phyloP scores from a whole-genome alignment of 30 jellyfish, hydroid and myxozoan genomes.

The Mastigias papua region DNA sequence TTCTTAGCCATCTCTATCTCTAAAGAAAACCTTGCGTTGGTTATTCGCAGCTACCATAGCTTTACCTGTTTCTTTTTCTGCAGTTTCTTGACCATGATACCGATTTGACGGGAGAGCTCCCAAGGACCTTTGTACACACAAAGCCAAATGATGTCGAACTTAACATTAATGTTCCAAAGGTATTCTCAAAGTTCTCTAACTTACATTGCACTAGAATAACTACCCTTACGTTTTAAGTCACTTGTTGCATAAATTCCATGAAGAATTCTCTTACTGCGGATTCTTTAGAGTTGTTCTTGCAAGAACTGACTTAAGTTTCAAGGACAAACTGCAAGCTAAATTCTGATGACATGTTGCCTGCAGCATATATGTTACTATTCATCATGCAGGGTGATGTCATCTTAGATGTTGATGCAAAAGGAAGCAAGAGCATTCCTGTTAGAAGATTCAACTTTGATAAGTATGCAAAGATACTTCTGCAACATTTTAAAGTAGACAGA shows the following conservation, averaged over 20 bases:
- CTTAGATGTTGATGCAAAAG: slow-evolving; percentile 45
- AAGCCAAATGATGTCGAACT: slow-evolving; percentile 74
- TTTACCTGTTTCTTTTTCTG: background rate
- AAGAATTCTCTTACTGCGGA: too few relatives aligned
- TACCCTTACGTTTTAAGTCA: too few relatives aligned
- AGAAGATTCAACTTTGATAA: slow-evolving; percentile 47
- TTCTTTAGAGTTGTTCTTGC: too few relatives aligned
- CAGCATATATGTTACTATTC: background rate
- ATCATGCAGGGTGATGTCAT: slow-evolving; percentile 61
- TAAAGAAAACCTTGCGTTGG: too few relatives aligned
- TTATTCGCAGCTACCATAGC: too few relatives aligned
- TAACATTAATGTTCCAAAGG: slow-evolving; percentile 89
- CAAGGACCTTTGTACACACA: slow-evolving; percentile 56
- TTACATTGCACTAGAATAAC: too few relatives aligned
- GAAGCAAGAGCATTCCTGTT: slow-evolving; percentile 26
- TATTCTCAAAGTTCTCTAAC: too few relatives aligned
- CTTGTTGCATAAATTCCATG: too few relatives aligned
- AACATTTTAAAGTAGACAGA: background rate
- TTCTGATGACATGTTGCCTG: too few relatives aligned
- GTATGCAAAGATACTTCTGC: slow-evolving; percentile 1
- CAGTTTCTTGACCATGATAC: background rate
- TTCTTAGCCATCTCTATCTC: too few relatives aligned
- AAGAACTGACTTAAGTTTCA: too few relatives aligned
- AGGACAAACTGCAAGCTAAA: too few relatives aligned
- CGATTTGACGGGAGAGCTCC: slow-evolving; percentile 61